Percentiles rank a stretch among this genome's conserved stretches.
phyloP scores from a whole-genome alignment of 2,888 invertebrate genomes.

The Drosophila atripex region DNA sequence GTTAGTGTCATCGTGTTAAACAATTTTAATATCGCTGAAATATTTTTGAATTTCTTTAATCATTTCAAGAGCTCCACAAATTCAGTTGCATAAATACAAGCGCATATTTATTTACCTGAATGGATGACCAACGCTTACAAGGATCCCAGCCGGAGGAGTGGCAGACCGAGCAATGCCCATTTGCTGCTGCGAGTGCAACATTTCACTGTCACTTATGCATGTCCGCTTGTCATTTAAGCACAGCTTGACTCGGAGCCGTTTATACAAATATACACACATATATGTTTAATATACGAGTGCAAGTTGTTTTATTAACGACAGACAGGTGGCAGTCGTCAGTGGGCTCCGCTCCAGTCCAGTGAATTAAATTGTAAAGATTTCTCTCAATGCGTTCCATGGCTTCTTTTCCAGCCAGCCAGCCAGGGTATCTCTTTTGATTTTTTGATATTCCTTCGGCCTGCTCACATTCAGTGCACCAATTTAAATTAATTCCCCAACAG shows the following conservation, averaged over 20 bases:
- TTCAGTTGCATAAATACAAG: background rate
- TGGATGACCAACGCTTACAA: slow-evolving; percentile 52
- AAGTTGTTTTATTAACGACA: slow-evolving; percentile 57
- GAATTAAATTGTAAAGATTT: slow-evolving; percentile 64
- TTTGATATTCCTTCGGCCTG: slow-evolving; percentile 14
- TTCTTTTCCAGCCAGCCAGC: slow-evolving; percentile 10
- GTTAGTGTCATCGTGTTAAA: slow-evolving; percentile 19
- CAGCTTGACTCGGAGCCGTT: slow-evolving; percentile 30
- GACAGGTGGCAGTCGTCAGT: slow-evolving; percentile 15
- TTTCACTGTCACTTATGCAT: slow-evolving; percentile 70
- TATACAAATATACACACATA: slow-evolving; percentile 13
- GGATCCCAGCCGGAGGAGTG: slow-evolving; percentile 24
- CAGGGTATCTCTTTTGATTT: slow-evolving; percentile 25
- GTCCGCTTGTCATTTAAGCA: slow-evolving; percentile 70
- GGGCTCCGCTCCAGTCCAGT: slow-evolving; percentile 34
- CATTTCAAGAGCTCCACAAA: slow-evolving; percentile 7
- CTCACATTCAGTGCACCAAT: slow-evolving; percentile 13
- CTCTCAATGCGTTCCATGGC: slow-evolving; percentile 35
- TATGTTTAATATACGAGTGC: slow-evolving; percentile 17
- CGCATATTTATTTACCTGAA: slow-evolving; percentile 45
- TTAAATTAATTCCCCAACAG: slow-evolving; percentile 55
- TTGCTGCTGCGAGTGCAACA: slow-evolving; percentile 59
- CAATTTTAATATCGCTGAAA: slow-evolving; percentile 18
- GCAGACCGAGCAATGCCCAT: slow-evolving; percentile 22
- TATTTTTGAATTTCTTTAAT: slow-evolving; percentile 9